Percentiles rank a stretch among this genome's conserved stretches.
Evolutionary conservation across 2,888 invertebrate genomes (phyloP).

Genomic region (Ectemnius cavifrons): DNA sequence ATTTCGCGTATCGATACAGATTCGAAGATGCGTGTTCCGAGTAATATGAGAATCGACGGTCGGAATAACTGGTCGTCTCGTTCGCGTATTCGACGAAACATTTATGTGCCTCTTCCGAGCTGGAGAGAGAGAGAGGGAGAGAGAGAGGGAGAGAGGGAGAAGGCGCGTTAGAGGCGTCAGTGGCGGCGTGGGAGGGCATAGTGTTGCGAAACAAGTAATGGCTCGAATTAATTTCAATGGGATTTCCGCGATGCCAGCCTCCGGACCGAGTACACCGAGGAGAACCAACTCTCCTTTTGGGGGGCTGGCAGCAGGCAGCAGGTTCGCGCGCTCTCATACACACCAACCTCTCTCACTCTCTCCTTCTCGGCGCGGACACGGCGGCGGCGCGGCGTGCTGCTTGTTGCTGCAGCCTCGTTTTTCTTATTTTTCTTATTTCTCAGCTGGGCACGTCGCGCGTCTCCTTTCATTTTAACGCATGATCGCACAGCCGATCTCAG

Average conservation of each 20-base stretch:
- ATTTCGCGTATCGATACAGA: too few species aligned
- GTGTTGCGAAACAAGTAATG: not conserved
- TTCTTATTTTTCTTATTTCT: conserved; percentile 60
- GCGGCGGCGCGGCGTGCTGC: too few species aligned
- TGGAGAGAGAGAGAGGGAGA: too few species aligned
- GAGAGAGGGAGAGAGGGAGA: too few species aligned
- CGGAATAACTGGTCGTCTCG: too few species aligned
- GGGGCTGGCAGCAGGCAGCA: conserved; percentile 34
- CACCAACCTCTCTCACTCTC: not conserved
- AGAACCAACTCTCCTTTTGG: conserved; percentile 51
- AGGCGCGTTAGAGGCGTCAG: too few species aligned
- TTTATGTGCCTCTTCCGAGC: too few species aligned
- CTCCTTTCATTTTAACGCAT: conserved; percentile 78
- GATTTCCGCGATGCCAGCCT: conserved; percentile 29
- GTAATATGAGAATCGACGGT: too few species aligned
- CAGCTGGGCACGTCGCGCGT: conserved; percentile 67
- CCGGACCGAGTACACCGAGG: not conserved
- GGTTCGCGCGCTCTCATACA: conserved; percentile 25
- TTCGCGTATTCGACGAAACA: too few species aligned
- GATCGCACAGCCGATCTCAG: conserved; percentile 72
- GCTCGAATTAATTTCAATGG: conserved; percentile 15
- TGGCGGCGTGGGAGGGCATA: not conserved
- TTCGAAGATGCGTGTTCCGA: too few species aligned
- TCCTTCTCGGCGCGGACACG: too few species aligned
- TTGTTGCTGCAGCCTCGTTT: conserved; percentile 31